These are phyloP conservation scores for Archilochus colubris DNA, from an alignment of 2,113 vertebrate species.

Conservation along the genomic window DNA sequence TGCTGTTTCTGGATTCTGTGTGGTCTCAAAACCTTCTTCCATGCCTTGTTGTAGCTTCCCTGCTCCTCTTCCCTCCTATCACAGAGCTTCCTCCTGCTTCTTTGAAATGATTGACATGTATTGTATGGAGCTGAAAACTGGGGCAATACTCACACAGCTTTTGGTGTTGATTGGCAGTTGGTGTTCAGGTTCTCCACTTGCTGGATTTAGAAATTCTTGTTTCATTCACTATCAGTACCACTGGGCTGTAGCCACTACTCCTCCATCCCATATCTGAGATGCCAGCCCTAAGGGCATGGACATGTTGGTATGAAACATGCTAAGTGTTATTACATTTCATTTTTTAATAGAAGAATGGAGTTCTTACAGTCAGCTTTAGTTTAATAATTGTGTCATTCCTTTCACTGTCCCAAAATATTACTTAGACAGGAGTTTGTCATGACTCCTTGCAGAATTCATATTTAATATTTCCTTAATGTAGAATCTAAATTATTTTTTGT, in stretches of 20 bases:
- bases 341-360: neutral
- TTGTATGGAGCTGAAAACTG: too few species aligned
- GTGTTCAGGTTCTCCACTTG: too few species aligned
- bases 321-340: neutral
- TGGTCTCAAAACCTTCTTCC: too few species aligned
- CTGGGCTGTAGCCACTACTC: neutral
- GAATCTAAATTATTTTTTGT: slow-evolving; percentile 82
- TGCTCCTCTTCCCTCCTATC: too few species aligned
- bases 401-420: neutral
- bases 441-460: slow-evolving; percentile 63
- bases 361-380: neutral
- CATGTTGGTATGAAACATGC: neutral
- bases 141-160: too few species aligned
- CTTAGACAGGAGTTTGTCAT: slow-evolving; percentile 49
- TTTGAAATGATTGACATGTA: too few species aligned
- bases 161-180: too few species aligned
- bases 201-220: too few species aligned
- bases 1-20: too few species aligned
- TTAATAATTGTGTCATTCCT: neutral
- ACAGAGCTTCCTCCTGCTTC: too few species aligned
- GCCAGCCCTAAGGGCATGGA: neutral
- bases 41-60: too few species aligned
- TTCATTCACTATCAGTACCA: neutral
- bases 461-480: slow-evolving; percentile 79
- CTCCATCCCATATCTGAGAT: neutral